Percentiles rank a stretch among this genome's conserved stretches.
Conservation (phyloP, 2,797 vertebrate genomes). For the Sarcophilus harrisii region DNA sequence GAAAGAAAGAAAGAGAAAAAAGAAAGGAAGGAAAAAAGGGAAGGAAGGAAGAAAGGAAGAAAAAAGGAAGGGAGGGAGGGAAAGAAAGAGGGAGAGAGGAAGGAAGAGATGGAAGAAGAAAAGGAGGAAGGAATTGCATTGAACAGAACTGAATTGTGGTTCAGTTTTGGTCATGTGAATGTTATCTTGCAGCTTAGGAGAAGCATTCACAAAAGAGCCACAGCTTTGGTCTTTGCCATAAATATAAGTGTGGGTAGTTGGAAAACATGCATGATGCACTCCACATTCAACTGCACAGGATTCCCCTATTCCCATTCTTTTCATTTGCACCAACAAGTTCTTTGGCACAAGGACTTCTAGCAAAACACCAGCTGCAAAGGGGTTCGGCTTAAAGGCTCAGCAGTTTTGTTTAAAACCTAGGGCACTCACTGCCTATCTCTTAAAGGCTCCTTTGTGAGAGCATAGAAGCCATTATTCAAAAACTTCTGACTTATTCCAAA, state of each 20-base stretch:
- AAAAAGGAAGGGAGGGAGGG: too few species aligned
- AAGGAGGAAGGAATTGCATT: not conserved
- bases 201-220: not conserved
- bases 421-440: slow-evolving; percentile 72
- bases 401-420: slow-evolving; percentile 84
- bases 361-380: slow-evolving; percentile 79
- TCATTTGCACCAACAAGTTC: not conserved
- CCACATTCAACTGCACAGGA: not conserved
- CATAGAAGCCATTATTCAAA: slow-evolving; percentile 76
- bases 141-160: not conserved
- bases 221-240: not conserved
- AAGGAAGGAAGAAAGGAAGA: too few species aligned
- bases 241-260: not conserved
- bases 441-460: slow-evolving; percentile 81
- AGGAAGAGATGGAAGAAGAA: too few species aligned
- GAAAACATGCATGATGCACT: not conserved
- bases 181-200: not conserved
- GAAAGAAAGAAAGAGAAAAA: too few species aligned
- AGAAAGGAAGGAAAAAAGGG: too few species aligned
- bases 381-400: slow-evolving; percentile 83
- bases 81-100: too few species aligned
- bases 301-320: not conserved
- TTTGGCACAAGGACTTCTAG: not conserved
- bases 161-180: not conserved
- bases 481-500: not conserved